Evolutionary conservation across 2,888 invertebrate species (phyloP).

Genomic region (Vesta saturnalis): DNA sequence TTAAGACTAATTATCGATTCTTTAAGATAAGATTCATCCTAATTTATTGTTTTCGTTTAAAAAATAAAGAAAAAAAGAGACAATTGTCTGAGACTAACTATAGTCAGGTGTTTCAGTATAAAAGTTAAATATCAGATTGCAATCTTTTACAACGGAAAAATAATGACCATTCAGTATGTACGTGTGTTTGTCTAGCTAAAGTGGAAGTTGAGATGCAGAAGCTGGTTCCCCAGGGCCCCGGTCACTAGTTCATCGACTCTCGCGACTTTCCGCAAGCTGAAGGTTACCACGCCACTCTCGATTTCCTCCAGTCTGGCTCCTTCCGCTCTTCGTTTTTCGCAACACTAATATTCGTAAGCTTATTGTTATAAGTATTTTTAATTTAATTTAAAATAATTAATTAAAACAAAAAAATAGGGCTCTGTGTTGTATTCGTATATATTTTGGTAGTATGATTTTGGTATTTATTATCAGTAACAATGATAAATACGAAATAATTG

Average conservation of each 20-base stretch:
- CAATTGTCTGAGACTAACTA: not conserved
- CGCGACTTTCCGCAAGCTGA: conserved; percentile 63
- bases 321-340: conserved; percentile 35
- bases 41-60: too few relatives aligned
- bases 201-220: conserved; percentile 26
- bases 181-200: conserved; percentile 20
- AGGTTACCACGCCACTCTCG: conserved; percentile 55
- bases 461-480: too few relatives aligned
- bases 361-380: too few relatives aligned
- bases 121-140: not conserved
- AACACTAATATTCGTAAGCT: not conserved
- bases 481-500: too few relatives aligned
- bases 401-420: too few relatives aligned
- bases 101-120: not conserved
- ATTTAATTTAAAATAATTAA: too few relatives aligned
- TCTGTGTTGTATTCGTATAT: too few relatives aligned
- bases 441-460: too few relatives aligned
- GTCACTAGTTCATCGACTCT: conserved; percentile 63
- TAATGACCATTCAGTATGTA: conserved; percentile 8
- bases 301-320: conserved; percentile 40
- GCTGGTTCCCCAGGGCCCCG: conserved; percentile 43
- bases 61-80: not conserved
- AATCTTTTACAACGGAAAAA: not conserved
- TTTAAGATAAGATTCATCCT: too few relatives aligned
- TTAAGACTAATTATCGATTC: too few relatives aligned